phyloP scores from a whole-genome alignment of 2,888 invertebrate species.

The Oxyteleia sp. region DNA sequence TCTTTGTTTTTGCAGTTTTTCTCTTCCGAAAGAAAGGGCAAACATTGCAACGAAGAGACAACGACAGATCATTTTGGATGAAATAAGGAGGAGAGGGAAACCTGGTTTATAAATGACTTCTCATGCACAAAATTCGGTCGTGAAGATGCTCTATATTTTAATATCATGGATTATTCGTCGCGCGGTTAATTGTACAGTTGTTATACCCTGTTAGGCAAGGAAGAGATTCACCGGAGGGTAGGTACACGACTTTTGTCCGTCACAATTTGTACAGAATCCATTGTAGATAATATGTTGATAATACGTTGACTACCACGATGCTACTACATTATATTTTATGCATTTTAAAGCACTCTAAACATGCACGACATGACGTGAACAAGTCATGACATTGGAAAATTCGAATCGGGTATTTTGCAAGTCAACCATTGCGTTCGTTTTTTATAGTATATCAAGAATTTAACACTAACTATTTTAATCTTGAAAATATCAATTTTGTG shows the following conservation, averaged over 20 bases:
- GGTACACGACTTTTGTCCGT: slow-evolving; percentile 25
- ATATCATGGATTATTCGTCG: slow-evolving; percentile 4
- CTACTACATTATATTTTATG: slow-evolving; percentile 49
- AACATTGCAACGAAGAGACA: neutral
- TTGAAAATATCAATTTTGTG: too few relatives aligned
- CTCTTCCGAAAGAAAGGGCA: too few relatives aligned
- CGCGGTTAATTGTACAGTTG: slow-evolving; percentile 33
- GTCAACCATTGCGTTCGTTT: neutral
- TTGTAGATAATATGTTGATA: slow-evolving; percentile 42
- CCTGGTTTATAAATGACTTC: neutral
- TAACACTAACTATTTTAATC: too few relatives aligned
- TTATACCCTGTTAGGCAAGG: neutral
- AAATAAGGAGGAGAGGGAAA: neutral
- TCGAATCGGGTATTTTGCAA: neutral
- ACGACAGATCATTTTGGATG: too few relatives aligned
- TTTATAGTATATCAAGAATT: too few relatives aligned
- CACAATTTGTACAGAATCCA: slow-evolving; percentile 15
- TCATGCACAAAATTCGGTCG: slow-evolving; percentile 9
- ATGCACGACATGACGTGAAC: too few relatives aligned
- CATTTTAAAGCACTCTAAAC: slow-evolving; percentile 59
- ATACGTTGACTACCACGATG: slow-evolving; percentile 28
- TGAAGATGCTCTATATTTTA: slow-evolving; percentile 20
- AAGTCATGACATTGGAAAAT: neutral
- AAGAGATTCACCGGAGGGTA: neutral
- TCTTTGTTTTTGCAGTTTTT: neutral